Evolutionary conservation across 2,113 vertebrate genomes (phyloP).

Genomic region (Lophochroa leadbeateri): DNA sequence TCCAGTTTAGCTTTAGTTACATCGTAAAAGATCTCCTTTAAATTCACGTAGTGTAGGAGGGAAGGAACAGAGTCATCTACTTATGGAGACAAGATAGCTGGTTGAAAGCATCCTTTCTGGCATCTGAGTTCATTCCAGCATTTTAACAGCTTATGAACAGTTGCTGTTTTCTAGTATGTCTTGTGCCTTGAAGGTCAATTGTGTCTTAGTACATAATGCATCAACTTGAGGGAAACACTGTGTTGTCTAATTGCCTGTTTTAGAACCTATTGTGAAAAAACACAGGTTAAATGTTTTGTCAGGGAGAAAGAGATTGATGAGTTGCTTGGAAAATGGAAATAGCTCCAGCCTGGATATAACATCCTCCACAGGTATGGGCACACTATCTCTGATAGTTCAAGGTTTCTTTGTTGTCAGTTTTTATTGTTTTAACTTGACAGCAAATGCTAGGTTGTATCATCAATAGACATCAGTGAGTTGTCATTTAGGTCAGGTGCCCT

Average conservation of each 20-base stretch:
- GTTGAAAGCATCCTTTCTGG: neutral
- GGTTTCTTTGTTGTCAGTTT: neutral
- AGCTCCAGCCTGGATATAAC: neutral
- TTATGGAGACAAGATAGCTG: neutral
- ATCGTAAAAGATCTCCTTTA: neutral
- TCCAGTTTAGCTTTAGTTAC: neutral
- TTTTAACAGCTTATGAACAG: neutral
- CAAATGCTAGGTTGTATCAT: neutral
- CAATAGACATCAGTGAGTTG: neutral
- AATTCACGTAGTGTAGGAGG: neutral
- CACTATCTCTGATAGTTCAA: neutral
- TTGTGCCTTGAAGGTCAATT: constrained; percentile 21
- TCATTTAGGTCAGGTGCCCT: neutral
- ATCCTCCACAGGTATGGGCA: neutral
- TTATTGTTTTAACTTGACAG: neutral
- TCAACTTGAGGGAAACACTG: constrained; percentile 6
- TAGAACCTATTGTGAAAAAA: constrained; percentile 33
- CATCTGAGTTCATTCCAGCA: neutral
- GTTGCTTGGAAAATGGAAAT: neutral
- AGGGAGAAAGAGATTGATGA: constrained; percentile 20
- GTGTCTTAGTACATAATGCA: constrained; percentile 7
- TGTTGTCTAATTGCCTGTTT: neutral
- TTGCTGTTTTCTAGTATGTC: neutral
- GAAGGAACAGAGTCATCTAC: neutral
- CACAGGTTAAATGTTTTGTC: constrained; percentile 44